Percentiles rank a stretch among this genome's conserved stretches.
Evolutionary conservation across 1,140 invertebrate species (phyloP).

Genomic region (Eciton burchellii): DNA sequence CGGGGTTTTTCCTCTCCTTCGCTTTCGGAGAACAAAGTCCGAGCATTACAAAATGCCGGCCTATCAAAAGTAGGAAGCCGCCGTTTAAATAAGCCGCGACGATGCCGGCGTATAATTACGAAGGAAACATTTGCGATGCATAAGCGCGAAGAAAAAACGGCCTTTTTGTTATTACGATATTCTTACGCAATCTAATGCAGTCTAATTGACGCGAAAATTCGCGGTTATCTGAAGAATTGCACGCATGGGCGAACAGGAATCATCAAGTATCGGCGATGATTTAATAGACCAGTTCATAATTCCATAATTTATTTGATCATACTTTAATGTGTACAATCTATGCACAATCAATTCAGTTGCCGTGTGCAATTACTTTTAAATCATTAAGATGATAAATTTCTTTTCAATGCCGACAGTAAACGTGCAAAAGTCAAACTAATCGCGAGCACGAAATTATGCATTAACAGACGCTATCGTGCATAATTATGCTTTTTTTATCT

Average conservation of each 20-base stretch:
- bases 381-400: not conserved
- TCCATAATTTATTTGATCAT: conserved; percentile 14
- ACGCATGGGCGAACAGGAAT: not conserved
- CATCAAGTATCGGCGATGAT: not conserved
- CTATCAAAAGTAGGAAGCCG: conserved; percentile 11
- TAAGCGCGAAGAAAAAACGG: not conserved
- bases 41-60: not conserved
- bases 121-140: not conserved
- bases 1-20: conserved; percentile 1
- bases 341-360: not conserved
- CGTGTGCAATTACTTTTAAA: not conserved
- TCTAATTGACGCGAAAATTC: conserved; percentile 25
- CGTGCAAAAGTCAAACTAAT: not conserved
- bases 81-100: not conserved
- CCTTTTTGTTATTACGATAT: conserved; percentile 1
- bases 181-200: not conserved
- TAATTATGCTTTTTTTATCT: too few species aligned
- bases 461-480: too few species aligned
- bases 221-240: not conserved
- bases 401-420: too few species aligned
- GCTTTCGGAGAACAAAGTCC: conserved; percentile 7
- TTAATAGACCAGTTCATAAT: conserved; percentile 9
- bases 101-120: conserved; percentile 6
- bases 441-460: not conserved
- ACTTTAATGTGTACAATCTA: not conserved